Evolutionary conservation across 2,113 vertebrate species (phyloP).

Genomic region (Dicentrarchus labrax): DNA sequence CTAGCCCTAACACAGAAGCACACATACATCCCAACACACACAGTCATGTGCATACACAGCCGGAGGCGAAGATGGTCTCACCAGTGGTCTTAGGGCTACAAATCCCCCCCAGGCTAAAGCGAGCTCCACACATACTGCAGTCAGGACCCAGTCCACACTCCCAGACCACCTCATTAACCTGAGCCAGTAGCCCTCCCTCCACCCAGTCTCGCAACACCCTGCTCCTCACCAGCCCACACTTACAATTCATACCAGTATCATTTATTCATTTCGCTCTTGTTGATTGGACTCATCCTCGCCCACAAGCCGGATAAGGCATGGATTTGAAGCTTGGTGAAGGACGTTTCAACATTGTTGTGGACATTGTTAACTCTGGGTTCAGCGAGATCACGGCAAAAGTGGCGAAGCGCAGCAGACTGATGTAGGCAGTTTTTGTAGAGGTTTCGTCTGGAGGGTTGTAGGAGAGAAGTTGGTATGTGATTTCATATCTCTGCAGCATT

Average conservation of each 20-base stretch:
- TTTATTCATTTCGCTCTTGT: slow-evolving; percentile 76
- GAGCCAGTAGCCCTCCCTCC: slow-evolving; percentile 51
- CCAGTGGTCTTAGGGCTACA: slow-evolving; percentile 71
- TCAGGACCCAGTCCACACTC: slow-evolving; percentile 68
- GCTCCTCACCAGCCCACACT: slow-evolving; percentile 48
- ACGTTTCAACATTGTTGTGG: slow-evolving; percentile 28
- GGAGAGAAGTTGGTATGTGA: neutral
- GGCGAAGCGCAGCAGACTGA: neutral
- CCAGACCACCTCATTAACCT: slow-evolving; percentile 84
- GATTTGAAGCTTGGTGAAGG: slow-evolving; percentile 53
- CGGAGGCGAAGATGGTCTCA: slow-evolving; percentile 72
- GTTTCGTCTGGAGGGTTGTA: neutral
- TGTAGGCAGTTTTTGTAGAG: neutral
- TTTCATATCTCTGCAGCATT: slow-evolving; percentile 7
- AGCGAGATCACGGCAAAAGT: neutral
- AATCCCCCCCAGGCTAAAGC: slow-evolving; percentile 68
- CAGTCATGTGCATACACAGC: slow-evolving; percentile 62
- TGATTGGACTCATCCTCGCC: slow-evolving; percentile 64
- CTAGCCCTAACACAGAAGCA: slow-evolving; percentile 8
- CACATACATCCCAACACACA: slow-evolving; percentile 20
- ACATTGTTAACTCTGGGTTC: slow-evolving; percentile 35
- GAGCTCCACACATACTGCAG: slow-evolving; percentile 59
- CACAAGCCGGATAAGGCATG: slow-evolving; percentile 36
- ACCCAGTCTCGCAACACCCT: slow-evolving; percentile 17
- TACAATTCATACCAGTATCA: slow-evolving; percentile 71